A percentile compares a stretch with the other conserved stretches of the same genome.
Conservation (phyloP, 1,140 invertebrate genomes). For the Argopecten irradians region DNA sequence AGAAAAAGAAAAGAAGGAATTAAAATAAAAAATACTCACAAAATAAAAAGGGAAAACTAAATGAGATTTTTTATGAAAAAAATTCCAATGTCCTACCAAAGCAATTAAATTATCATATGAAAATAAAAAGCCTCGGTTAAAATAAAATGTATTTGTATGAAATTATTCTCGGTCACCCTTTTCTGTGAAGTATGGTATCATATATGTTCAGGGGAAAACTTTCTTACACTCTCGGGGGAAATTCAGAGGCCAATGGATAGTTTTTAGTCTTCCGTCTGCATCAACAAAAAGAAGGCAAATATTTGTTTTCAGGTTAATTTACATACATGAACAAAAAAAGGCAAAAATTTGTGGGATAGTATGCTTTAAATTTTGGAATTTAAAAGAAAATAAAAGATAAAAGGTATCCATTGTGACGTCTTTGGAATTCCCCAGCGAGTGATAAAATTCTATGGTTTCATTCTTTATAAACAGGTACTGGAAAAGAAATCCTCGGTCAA, state of each 20-base stretch:
- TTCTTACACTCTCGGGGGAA: neutral
- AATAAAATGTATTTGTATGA: too few species aligned
- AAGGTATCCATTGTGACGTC: neutral
- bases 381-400: neutral
- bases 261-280: too few species aligned
- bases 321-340: neutral
- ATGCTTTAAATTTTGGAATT: neutral
- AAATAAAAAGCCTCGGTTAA: too few species aligned
- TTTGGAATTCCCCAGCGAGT: conserved; percentile 14
- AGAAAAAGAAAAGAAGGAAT: too few species aligned
- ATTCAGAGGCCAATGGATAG: conserved; percentile 8
- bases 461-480: conserved; percentile 22
- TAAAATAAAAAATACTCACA: too few species aligned
- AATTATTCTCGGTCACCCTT: too few species aligned
- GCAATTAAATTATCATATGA: too few species aligned
- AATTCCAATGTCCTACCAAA: too few species aligned
- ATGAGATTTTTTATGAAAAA: too few species aligned
- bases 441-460: conserved; percentile 22
- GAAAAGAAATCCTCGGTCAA: conserved; percentile 17
- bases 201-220: neutral
- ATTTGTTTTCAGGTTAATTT: neutral
- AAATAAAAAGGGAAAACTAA: too few species aligned
- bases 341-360: conserved; percentile 1
- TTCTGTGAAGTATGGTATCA: neutral
- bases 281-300: too few species aligned